Evolutionary conservation across 92 coral and sea anemone species (phyloP), one percentile per base, ranked within the genome.

Genomic region (Paramuricea clavata): DNA sequence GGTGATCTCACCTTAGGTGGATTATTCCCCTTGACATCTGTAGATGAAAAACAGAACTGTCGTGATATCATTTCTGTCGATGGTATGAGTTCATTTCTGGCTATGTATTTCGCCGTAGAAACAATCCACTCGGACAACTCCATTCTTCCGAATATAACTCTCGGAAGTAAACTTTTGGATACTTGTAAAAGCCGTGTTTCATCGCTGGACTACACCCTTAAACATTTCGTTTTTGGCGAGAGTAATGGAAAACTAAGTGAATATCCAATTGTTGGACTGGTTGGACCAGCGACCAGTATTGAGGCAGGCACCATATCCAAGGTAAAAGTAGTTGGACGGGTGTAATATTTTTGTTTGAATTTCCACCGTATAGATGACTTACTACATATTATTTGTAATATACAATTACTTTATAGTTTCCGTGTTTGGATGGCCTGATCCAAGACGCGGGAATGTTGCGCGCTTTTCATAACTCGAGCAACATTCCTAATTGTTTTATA

Each of bases 71-170:
- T 47, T 2, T 10, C 19, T 47, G 2, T 8, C 2, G 19, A 47
- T 8, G 54, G 54, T 2, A 10, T 47, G 54, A 10, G 54, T 1
- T 47, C 54, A 15, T 47, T 47, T 1, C 54, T 47, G 57, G 98
- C 95, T 12, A 69, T 95, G 90, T 72, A 92, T 30, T 94, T 85
- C 75, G 94, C 98, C 52, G 83, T 95, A 17, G 97, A 95, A 82
- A 87, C 79, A 26, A 86, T 95, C 78, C 94, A 94, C 89, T 69
- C 90, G 2, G 87, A 92, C 65, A 21, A 81, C 11, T 49, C 94
- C 19, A 86, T 1, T 92, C 94, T 11, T 97, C 95, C 22, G 84
- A 92, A n/a, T n/a, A n/a, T n/a, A n/a, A n/a, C n/a, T n/a, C n/a
- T n/a, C n/a, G n/a, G n/a, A n/a, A n/a, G n/a, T 1, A 91, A 94